Percentiles rank a stretch among this genome's conserved stretches.
phyloP scores from a whole-genome alignment of 2,113 vertebrate species.

The Myrmecobius fasciatus region DNA sequence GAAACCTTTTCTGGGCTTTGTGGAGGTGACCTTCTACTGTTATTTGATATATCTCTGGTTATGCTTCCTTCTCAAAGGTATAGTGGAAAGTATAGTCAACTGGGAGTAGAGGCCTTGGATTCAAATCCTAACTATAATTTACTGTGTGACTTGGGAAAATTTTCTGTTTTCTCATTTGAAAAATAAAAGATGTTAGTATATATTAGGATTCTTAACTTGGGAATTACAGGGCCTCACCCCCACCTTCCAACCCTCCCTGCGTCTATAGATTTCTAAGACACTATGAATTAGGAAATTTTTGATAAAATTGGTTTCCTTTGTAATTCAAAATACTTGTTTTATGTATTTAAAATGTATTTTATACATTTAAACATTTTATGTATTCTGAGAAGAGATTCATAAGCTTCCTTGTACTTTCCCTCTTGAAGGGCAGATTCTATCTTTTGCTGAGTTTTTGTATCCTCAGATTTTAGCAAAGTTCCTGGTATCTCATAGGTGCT shows the following conservation, averaged over 20 bases:
- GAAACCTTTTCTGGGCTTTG: neutral
- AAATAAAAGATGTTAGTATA: neutral
- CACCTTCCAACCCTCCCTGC: no score
- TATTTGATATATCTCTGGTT: neutral
- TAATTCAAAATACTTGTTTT: neutral
- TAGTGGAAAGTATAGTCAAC: neutral
- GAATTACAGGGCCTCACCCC: neutral
- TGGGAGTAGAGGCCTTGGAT: neutral
- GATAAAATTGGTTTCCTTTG: neutral
- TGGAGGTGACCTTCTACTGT: neutral
- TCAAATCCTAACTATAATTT: neutral
- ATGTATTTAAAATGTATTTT: neutral
- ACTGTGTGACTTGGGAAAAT: neutral
- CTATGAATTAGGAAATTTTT: neutral
- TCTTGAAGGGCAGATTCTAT: neutral
- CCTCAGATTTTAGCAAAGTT: no score
- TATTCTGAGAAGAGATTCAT: neutral
- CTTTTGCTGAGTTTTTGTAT: no score
- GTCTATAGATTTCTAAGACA: neutral
- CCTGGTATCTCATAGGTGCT: no score
- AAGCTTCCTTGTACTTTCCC: neutral
- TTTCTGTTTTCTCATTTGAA: neutral
- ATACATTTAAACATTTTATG: no score
- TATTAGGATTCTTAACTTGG: neutral
- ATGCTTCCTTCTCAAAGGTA: neutral